Evolutionary conservation across 2,888 invertebrate genomes (phyloP), one percentile per base, ranked within the genome.

Genomic region (Apamea anceps): DNA sequence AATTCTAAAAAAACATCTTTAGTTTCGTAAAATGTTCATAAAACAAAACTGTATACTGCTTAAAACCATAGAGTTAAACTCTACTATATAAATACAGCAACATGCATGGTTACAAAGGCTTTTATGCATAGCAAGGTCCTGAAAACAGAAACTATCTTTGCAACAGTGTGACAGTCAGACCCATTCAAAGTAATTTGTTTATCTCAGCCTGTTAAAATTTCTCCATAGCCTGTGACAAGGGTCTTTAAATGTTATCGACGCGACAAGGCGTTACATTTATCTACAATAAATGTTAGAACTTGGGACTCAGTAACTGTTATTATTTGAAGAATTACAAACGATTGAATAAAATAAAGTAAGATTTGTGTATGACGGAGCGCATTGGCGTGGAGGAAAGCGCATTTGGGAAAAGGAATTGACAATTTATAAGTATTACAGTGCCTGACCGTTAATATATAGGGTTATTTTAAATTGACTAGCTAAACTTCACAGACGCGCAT

Each of bases 211-310:
- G 89, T 90, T 90, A 89, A 87, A 87, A 82, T 88, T 84, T 75
- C 84, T 87, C 74, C 81, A 87, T 76, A 83, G 77, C 70, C 68
- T 66, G 80, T 88, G 92, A 92, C 80, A 84, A 89, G 88, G 91
- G 92, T 90, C 72, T 81, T 89, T 78, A 85, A 87, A 90, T 90
- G 88, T 88, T 90, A 91, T 91, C 84, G 90, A 85, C 87, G 77
- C 77, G 77, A 86, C 77, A 87, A 81, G 72, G 78, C 81, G 81
- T 87, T 85, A 78, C 57, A 81, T 80, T 87, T 84, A 81, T 76
- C 79, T 42, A 37, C 75, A 78, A 79, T 86, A 82, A 85, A 82
- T 28, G 72, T 21, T 82, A 15, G n/a, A 62, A 75, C 21, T 83
- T 81, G 54, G 54, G 8, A 73, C 63, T 85, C 67, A 18, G 37